Base-by-base conservation (phyloP, 1,140 invertebrate genomes). In the Drosophila cardini region DNA sequence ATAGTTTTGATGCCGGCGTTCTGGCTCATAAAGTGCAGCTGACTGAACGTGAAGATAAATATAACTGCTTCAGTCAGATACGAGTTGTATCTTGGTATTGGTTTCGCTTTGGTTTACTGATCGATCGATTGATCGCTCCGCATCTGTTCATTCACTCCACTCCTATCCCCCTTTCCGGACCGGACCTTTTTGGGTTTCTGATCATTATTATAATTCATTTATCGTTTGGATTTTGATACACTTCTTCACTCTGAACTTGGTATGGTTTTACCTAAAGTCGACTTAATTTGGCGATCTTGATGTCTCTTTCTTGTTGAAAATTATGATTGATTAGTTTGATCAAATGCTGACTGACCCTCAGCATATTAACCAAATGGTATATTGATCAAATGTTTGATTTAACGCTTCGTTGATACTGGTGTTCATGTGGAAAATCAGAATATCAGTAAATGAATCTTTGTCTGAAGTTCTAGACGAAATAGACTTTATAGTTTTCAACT, bases 271-370 rank as follows among this genome's bases (percentile, higher is more conserved):
- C 68, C 76, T 45, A 26, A 64, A 53, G n/a, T 56, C 40, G 38
- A 50, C 52, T 26, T 65, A 52, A 55, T 61, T 64, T 84, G 58
- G 74, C 62, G 50, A 75, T 71, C 68, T 87, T 65, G 61, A 57
- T 78, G 67, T 68, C 62, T 78, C 58, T 78, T 62, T 75, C 42
- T 34, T 68, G 58, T 80, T 85, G 32, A 77, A 79, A 76, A 79
- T 77, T 34, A 80, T 87, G 84, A 89, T 87, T 87, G 86, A 87
- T 87, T 87, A 69, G 80, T 72, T 70, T 84, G 84, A 87, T 87
- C 46, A 53, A 52, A 58, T 13, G 46, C 9, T 76, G 75, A 71
- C 9, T 76, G 75, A 71, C 62, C 70, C 45, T 38, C 32, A 40
- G n/a, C 30, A n/a, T 26, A 46, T 61, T 32, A 45, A 45, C 10